phyloP scores from a whole-genome alignment of 2,888 invertebrate genomes.

The Caenorhabditis wallacei region DNA sequence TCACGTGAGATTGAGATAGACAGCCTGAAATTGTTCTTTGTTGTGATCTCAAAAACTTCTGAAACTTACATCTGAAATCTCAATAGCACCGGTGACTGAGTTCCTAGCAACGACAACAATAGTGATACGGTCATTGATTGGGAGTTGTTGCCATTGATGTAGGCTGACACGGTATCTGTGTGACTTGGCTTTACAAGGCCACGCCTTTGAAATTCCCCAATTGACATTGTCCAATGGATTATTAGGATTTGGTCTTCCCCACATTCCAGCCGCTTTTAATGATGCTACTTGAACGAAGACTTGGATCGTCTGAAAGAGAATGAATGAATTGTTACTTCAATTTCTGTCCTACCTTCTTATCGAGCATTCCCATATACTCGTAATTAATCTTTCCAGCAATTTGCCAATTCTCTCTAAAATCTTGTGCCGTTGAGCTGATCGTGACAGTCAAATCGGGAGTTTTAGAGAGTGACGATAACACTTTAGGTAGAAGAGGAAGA shows the following conservation, averaged over 20 bases:
- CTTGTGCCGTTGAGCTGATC: slow-evolving; percentile 21
- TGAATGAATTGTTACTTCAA: too few relatives aligned
- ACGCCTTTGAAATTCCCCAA: slow-evolving; percentile 40
- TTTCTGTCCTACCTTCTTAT: slow-evolving; percentile 15
- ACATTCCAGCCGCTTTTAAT: slow-evolving; percentile 21
- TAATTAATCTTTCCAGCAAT: slow-evolving; percentile 42
- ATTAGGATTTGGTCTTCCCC: not conserved
- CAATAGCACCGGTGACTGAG: not conserved
- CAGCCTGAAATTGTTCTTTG: slow-evolving; percentile 4
- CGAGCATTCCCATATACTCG: slow-evolving; percentile 11
- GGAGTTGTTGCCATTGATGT: slow-evolving; percentile 34
- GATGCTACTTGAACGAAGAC: slow-evolving; percentile 48
- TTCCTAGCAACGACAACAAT: slow-evolving; percentile 18
- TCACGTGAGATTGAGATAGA: slow-evolving; percentile 2
- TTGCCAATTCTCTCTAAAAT: slow-evolving; percentile 55
- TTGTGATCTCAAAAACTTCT: not conserved
- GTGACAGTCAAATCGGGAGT: slow-evolving; percentile 8
- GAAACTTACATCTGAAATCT: slow-evolving; percentile 13
- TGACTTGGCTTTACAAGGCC: slow-evolving; percentile 21
- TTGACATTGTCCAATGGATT: not conserved
- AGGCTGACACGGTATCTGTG: slow-evolving; percentile 47
- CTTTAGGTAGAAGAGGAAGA: not conserved
- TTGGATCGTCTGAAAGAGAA: slow-evolving; percentile 40
- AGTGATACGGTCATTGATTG: slow-evolving; percentile 10
- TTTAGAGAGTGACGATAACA: not conserved